Conservation (phyloP, 2,113 vertebrate species). For the Rhinoptilus africanus region DNA sequence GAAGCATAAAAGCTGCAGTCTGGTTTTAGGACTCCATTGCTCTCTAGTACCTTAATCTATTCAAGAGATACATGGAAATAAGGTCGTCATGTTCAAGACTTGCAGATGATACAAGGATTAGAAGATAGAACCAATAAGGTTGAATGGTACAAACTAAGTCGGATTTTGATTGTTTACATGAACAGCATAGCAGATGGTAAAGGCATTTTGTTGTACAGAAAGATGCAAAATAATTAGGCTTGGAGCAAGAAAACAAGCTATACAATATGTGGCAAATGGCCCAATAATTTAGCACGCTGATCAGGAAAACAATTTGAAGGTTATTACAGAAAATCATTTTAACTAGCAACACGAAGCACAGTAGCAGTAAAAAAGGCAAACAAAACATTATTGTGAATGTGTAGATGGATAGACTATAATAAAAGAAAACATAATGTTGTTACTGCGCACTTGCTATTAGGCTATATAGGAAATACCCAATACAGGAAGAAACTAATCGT, state of each 20-base stretch:
- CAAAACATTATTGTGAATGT: neutral
- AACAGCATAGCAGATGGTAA: slow-evolving; percentile 21
- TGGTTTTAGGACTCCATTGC: neutral
- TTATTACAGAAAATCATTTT: slow-evolving; percentile 49
- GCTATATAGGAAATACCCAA: neutral
- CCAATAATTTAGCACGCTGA: slow-evolving; percentile 49
- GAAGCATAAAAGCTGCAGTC: neutral
- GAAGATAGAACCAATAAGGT: neutral
- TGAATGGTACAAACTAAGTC: neutral
- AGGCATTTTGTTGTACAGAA: neutral
- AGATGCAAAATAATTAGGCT: slow-evolving; percentile 43
- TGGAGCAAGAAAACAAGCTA: slow-evolving; percentile 26
- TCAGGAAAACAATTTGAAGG: slow-evolving; percentile 38
- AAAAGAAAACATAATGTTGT: neutral
- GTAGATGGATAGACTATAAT: slow-evolving; percentile 2
- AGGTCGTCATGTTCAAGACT: neutral
- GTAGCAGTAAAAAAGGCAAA: slow-evolving; percentile 29
- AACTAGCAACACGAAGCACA: neutral
- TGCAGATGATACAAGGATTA: neutral
- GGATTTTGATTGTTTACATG: neutral
- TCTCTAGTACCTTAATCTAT: neutral
- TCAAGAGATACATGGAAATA: neutral
- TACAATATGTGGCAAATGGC: slow-evolving; percentile 45
- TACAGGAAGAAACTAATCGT: neutral
- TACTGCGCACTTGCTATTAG: neutral